Base-by-base conservation (phyloP, 2,888 invertebrate species). In the Brachylomia viminalis region DNA sequence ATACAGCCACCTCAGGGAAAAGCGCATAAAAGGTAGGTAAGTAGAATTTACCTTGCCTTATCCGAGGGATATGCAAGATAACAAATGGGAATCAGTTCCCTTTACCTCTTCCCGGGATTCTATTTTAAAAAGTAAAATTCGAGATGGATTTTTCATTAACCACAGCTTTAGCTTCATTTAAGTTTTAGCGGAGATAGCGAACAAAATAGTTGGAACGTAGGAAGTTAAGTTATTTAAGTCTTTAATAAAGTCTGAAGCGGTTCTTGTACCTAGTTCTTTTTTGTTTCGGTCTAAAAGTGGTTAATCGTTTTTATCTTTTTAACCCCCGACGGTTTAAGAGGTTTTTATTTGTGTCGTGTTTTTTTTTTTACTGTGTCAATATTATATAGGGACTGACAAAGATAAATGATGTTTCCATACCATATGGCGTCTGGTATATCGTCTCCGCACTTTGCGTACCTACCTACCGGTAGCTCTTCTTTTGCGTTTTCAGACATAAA, bases 91-190 rank as follows among this genome's bases (percentile, higher is more conserved):
- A 82, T 77, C 84, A 72, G 64, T 61, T 47, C 23, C 65, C 56
- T 56, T 62, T 70, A 47, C 56, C 61, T 70, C 65, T 30, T 47
- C 23, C 17, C 45, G 45, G 59, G 61, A 72, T 72, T 66, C 33
- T 73, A 75, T 76, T 76, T 76, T 49, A 58, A 85, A 87, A 79
- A 72, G 64, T 69, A 78, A 84, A 85, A 68, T 76, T 59, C 20
- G n/a, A 49, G 64, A 77, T 72, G 75, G 75, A 79, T 87, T 84
- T 87, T 80, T 86, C 82, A 87, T 86, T 87, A 80, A 54, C 68
- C 42, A 30, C 33, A 70, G 70, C 72, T 78, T 73, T 65, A 30
- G 20, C 49, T 76, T 73, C 77, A 76, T 79, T 74, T 77, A 75
- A 87, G 86, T 82, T 75, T 61, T 47, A 45, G 27, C 33, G 5